These are phyloP conservation scores for Trichomycterus rosablanca DNA, from an alignment of 2,113 vertebrate genomes.

Conservation along the genomic window DNA sequence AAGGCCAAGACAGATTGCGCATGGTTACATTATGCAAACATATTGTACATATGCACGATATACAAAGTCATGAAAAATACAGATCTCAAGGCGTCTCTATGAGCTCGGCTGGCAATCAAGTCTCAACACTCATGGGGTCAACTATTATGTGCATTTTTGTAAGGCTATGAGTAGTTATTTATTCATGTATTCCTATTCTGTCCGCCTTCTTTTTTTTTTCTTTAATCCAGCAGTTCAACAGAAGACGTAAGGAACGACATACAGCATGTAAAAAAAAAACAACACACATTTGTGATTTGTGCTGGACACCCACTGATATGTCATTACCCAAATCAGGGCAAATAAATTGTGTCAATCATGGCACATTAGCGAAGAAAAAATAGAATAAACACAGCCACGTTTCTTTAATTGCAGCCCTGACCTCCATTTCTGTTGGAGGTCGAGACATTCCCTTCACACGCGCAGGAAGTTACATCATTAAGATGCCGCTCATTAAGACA, in stretches of 20 bases:
- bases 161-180: constrained; percentile 17
- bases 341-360: not conserved
- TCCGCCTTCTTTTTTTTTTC: not conserved
- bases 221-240: no score
- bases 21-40: constrained; percentile 15
- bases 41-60: constrained; percentile 32
- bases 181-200: constrained; percentile 21
- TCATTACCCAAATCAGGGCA: not conserved
- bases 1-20: constrained; percentile 34
- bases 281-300: not conserved
- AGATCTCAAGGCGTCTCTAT: constrained; percentile 25
- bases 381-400: constrained; percentile 8
- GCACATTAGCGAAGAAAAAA: not conserved
- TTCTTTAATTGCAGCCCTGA: constrained; percentile 24
- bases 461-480: constrained; percentile 41
- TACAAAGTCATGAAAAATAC: constrained; percentile 35
- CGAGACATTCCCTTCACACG: constrained; percentile 30
- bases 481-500: constrained; percentile 45
- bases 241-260: no score
- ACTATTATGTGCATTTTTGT: constrained; percentile 17
- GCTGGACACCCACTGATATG: no score
- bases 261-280: constrained; percentile 2
- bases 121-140: constrained; percentile 13
- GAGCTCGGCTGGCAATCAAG: constrained; percentile 20
- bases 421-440: constrained; percentile 27